phyloP scores from a whole-genome alignment of 2,113 vertebrate species.

The Panurus biarmicus region DNA sequence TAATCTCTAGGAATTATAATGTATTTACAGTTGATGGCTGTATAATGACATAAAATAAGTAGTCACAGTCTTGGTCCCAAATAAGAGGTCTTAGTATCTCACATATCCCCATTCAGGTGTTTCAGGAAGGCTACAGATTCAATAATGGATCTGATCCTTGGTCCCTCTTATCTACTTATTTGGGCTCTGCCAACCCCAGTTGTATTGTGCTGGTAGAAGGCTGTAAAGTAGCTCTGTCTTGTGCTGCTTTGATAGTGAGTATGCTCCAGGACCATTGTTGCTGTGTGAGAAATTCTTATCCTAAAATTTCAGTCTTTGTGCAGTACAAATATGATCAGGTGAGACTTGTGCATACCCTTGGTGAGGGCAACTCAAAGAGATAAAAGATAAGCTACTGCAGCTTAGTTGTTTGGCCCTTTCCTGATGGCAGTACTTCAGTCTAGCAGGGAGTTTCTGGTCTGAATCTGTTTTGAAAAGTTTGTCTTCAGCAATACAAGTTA shows the following conservation, averaged over 20 bases:
- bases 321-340: not conserved
- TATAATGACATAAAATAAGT: not conserved
- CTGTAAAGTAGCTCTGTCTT: not conserved
- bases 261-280: not conserved
- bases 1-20: not conserved
- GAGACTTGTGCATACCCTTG: not conserved
- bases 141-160: not conserved
- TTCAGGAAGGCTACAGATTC: not conserved
- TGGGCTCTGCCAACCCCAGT: not conserved
- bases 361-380: not conserved
- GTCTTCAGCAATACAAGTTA: not conserved
- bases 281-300: not conserved
- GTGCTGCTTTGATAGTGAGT: not conserved
- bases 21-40: not conserved
- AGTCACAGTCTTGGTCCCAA: not conserved
- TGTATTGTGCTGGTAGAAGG: not conserved
- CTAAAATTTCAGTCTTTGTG: not conserved
- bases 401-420: not conserved
- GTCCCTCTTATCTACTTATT: not conserved
- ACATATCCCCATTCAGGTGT: not conserved
- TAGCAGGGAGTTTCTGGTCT: not conserved
- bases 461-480: not conserved
- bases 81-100: not conserved
- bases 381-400: not conserved
- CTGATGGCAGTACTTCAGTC: not conserved